Evolutionary conservation across 2,888 invertebrate species (phyloP).

Genomic region (Torymus texanus): DNA sequence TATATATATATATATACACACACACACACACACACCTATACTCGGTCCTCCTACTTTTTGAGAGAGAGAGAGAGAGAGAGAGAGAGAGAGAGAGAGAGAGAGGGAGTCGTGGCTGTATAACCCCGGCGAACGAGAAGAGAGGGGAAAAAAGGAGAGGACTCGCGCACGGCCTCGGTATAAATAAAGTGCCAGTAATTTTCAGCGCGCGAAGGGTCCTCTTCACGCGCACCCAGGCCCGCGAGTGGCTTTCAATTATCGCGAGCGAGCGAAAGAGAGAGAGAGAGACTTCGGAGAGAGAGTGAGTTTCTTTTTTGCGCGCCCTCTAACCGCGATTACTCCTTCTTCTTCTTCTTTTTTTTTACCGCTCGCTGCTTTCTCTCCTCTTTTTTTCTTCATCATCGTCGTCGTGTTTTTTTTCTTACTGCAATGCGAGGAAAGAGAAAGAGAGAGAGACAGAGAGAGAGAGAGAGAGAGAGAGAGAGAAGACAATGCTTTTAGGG

Average conservation of each 20-base stretch:
- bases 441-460: too few species aligned
- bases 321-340: slow-evolving; percentile 50
- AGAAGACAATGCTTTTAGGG: too few species aligned
- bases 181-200: slow-evolving; percentile 57
- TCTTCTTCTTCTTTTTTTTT: slow-evolving; percentile 5
- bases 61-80: slow-evolving; percentile 14
- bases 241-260: slow-evolving; percentile 57
- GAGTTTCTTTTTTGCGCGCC: slow-evolving; percentile 8
- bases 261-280: slow-evolving; percentile 14
- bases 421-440: too few species aligned
- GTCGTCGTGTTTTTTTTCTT: too few species aligned
- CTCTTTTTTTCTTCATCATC: slow-evolving; percentile 3
- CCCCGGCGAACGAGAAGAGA: slow-evolving; percentile 32
- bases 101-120: slow-evolving; percentile 7
- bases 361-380: slow-evolving; percentile 3
- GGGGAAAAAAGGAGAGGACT: slow-evolving; percentile 20
- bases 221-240: slow-evolving; percentile 27
- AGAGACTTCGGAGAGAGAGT: slow-evolving; percentile 36
- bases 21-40: not conserved
- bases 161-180: slow-evolving; percentile 53
- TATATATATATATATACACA: not conserved
- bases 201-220: slow-evolving; percentile 55
- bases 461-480: too few species aligned
- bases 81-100: slow-evolving; percentile 8
- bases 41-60: slow-evolving; percentile 34